These are phyloP conservation scores for Montipora capricornis DNA, from an alignment of 64 coral and sea anemone genomes.

Conservation along the genomic window DNA sequence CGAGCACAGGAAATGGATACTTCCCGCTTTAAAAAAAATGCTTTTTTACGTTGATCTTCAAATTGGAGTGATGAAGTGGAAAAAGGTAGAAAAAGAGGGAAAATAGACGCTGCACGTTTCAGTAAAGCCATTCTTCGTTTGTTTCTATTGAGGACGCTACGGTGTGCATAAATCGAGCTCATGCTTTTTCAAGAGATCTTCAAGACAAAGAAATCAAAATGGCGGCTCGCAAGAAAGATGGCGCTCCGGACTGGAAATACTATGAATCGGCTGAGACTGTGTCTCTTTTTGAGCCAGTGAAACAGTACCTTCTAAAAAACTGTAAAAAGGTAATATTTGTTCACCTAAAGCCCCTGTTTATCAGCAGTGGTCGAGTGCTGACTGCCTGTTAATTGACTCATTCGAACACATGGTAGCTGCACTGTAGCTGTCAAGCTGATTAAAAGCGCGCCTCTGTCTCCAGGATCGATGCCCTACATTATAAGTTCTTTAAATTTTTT, in stretches of 20 bases:
- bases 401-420: background rate
- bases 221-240: slow-evolving; percentile 98
- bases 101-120: background rate
- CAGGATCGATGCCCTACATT: background rate
- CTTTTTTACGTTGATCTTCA: background rate
- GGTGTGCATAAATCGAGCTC: background rate
- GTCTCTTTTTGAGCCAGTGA: slow-evolving; percentile 91
- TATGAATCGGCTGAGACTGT: slow-evolving; percentile 90
- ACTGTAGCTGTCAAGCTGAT: background rate
- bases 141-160: background rate
- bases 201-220: slow-evolving; percentile 65
- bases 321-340: slow-evolving; percentile 79
- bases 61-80: background rate
- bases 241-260: slow-evolving; percentile 97
- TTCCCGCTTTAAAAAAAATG: background rate
- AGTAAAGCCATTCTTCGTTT: too few relatives aligned
- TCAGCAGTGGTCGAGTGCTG: background rate
- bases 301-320: slow-evolving; percentile 92
- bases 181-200: background rate
- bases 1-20: background rate
- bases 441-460: background rate
- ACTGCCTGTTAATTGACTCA: background rate
- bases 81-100: background rate
- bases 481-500: background rate
- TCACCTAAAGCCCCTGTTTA: background rate